A percentile compares a stretch with the other conserved stretches of the same genome.
These are phyloP conservation scores for Mesembrinibis cayennensis DNA, from an alignment of 2,113 vertebrate genomes.

Conservation along the genomic window DNA sequence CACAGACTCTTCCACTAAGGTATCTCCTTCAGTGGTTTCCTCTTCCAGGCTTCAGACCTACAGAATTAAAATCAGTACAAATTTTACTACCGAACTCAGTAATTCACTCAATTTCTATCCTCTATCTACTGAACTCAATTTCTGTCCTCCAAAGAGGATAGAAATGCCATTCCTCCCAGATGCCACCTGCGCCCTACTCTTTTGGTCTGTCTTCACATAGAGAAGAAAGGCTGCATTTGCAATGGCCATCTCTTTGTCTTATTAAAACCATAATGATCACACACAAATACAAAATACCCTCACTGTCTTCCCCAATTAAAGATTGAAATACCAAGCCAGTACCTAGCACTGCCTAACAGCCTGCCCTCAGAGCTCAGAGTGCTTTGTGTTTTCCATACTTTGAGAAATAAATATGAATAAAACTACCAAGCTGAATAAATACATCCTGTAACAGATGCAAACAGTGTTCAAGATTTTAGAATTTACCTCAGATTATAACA, in stretches of 20 bases:
- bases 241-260: background rate
- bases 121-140: background rate
- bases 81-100: background rate
- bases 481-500: background rate
- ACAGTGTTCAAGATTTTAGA: background rate
- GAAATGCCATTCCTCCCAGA: background rate
- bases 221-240: background rate
- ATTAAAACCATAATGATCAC: background rate
- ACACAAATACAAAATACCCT: background rate
- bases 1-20: background rate
- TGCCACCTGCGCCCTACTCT: background rate
- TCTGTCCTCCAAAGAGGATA: background rate
- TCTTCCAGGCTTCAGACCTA: background rate
- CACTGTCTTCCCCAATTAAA: background rate
- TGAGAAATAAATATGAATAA: background rate
- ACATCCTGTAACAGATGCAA: background rate
- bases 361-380: background rate
- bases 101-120: background rate
- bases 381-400: background rate
- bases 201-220: background rate
- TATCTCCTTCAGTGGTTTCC: background rate
- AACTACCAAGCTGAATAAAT: background rate
- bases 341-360: background rate
- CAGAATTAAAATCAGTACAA: background rate
- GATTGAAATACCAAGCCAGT: background rate